Evolutionary conservation across 2,888 invertebrate species (phyloP).

Genomic region (Cordilura impudica): DNA sequence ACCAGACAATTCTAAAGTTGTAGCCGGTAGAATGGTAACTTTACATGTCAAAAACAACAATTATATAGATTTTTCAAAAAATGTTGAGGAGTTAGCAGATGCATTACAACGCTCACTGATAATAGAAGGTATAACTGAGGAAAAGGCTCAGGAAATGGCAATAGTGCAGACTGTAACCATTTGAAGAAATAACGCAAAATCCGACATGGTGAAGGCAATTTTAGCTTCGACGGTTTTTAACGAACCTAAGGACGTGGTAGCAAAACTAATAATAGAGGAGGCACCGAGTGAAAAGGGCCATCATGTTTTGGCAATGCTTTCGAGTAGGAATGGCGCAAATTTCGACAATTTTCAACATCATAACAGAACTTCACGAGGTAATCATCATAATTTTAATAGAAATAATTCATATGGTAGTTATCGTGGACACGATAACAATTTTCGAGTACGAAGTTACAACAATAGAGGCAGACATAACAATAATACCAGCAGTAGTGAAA

Average conservation of each 20-base stretch:
- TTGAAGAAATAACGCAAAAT: neutral
- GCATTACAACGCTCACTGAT: neutral
- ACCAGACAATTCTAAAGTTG: too few species aligned
- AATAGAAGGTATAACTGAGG: neutral
- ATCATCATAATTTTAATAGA: neutral
- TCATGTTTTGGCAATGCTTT: neutral
- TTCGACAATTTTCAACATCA: too few species aligned
- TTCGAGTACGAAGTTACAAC: neutral
- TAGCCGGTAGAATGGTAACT: too few species aligned
- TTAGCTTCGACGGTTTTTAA: constrained; percentile 6
- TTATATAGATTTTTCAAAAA: neutral
- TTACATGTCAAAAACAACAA: neutral
- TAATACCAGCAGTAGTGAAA: neutral
- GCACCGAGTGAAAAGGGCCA: neutral
- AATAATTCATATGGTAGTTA: neutral
- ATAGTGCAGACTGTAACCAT: neutral
- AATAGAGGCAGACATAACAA: neutral
- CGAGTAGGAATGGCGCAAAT: neutral
- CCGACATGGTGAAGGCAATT: neutral
- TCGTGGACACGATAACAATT: neutral
- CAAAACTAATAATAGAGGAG: neutral
- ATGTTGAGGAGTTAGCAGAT: neutral
- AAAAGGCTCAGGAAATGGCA: neutral
- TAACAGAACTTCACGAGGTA: neutral
- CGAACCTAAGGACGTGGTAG: neutral